phyloP scores from a whole-genome alignment of 2,888 invertebrate species.

The Metellina segmentata region DNA sequence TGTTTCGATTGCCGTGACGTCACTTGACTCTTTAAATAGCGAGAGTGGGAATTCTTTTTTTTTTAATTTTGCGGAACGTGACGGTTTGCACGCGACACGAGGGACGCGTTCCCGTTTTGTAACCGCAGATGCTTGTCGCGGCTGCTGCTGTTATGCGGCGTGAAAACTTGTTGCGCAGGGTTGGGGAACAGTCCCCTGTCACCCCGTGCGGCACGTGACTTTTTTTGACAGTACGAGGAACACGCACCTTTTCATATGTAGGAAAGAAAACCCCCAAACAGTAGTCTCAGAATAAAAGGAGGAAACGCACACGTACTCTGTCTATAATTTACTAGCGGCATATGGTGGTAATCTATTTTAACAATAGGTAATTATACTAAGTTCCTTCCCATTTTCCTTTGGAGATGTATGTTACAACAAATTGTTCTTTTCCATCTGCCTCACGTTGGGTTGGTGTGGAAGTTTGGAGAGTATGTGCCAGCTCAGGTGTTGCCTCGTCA shows the following conservation, averaged over 20 bases:
- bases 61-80: constrained; percentile 18
- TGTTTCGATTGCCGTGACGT: constrained; percentile 46
- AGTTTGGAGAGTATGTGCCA: no score
- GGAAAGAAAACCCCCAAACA: no score
- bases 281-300: no score
- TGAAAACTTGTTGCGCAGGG: constrained; percentile 30
- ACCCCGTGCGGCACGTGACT: constrained; percentile 16
- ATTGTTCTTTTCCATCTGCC: no score
- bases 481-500: no score
- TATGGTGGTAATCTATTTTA: neutral
- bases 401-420: no score
- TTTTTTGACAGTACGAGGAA: neutral
- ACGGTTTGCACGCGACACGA: constrained; percentile 15
- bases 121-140: constrained; percentile 35
- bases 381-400: neutral
- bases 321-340: neutral
- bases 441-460: no score
- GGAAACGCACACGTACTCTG: neutral
- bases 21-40: constrained; percentile 9
- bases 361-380: neutral
- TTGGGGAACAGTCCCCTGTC: neutral
- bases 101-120: neutral
- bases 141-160: neutral
- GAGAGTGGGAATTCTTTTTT: neutral
- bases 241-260: no score